These are phyloP conservation scores for Alosa sapidissima DNA, from an alignment of 2,797 vertebrate species.

Conservation along the genomic window DNA sequence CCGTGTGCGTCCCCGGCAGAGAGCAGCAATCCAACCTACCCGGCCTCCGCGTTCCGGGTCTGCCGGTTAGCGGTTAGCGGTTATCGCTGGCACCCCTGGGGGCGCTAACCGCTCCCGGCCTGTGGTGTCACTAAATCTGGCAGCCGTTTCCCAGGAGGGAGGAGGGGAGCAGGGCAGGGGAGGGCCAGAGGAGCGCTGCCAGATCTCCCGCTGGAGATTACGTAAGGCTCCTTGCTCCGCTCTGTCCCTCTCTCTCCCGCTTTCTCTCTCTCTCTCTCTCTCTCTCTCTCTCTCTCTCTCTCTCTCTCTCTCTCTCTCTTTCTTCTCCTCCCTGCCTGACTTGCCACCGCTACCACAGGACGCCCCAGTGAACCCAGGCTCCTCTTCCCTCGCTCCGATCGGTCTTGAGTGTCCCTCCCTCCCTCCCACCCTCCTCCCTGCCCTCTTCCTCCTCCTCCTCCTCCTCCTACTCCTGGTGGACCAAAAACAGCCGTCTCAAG, in stretches of 20 bases:
- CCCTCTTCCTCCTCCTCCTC: background rate
- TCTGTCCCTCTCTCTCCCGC: background rate
- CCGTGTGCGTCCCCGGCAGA: background rate
- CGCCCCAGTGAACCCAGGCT: background rate
- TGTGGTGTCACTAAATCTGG: slow-evolving; percentile 12
- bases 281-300: background rate
- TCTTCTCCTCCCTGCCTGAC: background rate
- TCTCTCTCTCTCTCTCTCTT: background rate
- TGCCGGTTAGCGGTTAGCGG: background rate
- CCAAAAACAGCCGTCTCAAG: slow-evolving; percentile 7
- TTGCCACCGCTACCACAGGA: background rate
- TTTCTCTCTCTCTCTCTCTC: background rate
- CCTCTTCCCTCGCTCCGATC: background rate
- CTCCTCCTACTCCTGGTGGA: background rate
- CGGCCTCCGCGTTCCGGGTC: background rate
- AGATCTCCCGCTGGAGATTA: slow-evolving; percentile 17
- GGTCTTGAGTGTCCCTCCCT: no score
- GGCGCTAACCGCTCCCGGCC: background rate
- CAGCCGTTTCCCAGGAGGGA: slow-evolving; percentile 11
- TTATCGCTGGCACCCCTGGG: background rate
- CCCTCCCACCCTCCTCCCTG: background rate
- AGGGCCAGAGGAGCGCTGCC: background rate
- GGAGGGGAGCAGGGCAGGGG: background rate
- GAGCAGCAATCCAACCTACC: background rate
- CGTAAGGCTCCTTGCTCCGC: slow-evolving; percentile 26